A percentile compares a stretch with the other conserved stretches of the same genome.
phyloP scores from a whole-genome alignment of 1,140 invertebrate genomes.

The Zaprionus ghesquierei region DNA sequence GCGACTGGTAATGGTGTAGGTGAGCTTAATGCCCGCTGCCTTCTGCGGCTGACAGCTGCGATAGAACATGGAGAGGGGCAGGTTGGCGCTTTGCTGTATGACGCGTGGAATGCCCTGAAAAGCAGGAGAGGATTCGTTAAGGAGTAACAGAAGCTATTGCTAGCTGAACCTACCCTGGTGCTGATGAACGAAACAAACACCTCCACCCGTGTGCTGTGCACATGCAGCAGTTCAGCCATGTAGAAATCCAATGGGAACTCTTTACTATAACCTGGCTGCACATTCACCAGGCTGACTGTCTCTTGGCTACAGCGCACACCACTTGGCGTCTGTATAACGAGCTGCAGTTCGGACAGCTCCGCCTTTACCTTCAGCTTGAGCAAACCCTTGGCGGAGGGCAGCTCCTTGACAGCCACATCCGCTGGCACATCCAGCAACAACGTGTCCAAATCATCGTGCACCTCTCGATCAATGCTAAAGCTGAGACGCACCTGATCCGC shows the following conservation, averaged over 20 bases:
- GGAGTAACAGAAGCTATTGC: neutral
- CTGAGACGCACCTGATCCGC: slow-evolving; percentile 67
- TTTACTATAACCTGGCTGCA: slow-evolving; percentile 45
- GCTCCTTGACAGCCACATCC: slow-evolving; percentile 70
- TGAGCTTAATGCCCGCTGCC: slow-evolving; percentile 73
- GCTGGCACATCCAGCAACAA: slow-evolving; percentile 68
- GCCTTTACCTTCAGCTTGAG: slow-evolving; percentile 54
- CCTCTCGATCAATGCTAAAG: slow-evolving; percentile 53
- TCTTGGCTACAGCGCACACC: slow-evolving; percentile 68
- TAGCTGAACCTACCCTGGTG: slow-evolving; percentile 40
- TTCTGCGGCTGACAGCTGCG: slow-evolving; percentile 67
- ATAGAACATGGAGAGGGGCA: slow-evolving; percentile 77
- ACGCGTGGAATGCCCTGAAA: slow-evolving; percentile 70
- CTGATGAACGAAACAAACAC: slow-evolving; percentile 71
- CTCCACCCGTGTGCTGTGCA: slow-evolving; percentile 59
- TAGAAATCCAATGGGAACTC: slow-evolving; percentile 68
- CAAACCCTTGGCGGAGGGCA: slow-evolving; percentile 60
- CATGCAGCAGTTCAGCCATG: slow-evolving; percentile 61
- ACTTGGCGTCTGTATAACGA: slow-evolving; percentile 52
- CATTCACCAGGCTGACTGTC: slow-evolving; percentile 58
- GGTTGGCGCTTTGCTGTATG: slow-evolving; percentile 54
- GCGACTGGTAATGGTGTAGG: slow-evolving; percentile 66
- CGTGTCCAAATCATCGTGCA: slow-evolving; percentile 63
- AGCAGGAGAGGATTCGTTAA: neutral
- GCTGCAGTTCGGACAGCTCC: slow-evolving; percentile 68